Conservation (phyloP, 1,140 invertebrate genomes). For the Spodoptera frugiperda region DNA sequence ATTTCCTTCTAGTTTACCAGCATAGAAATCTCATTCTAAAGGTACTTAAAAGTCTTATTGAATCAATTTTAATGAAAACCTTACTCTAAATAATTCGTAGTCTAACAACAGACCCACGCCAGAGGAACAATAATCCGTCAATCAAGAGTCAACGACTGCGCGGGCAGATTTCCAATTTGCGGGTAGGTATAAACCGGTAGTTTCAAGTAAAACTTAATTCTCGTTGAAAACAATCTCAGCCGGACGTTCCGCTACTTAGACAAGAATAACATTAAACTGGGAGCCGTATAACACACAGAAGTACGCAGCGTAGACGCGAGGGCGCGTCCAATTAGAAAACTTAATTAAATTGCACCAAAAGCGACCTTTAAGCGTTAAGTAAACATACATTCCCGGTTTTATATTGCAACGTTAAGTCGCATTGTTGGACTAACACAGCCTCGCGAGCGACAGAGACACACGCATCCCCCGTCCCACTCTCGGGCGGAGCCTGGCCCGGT, state of each 20-base stretch:
- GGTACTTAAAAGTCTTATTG: no score
- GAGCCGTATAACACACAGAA: conserved; percentile 26
- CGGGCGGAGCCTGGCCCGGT: conserved; percentile 67
- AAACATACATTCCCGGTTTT: conserved; percentile 45
- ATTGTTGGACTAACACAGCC: conserved; percentile 39
- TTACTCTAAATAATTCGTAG: no score
- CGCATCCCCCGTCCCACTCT: conserved; percentile 53
- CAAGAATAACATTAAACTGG: conserved; percentile 41
- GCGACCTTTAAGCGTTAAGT: conserved; percentile 41
- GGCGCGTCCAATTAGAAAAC: conserved; percentile 47
- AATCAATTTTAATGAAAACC: no score
- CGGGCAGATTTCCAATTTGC: no score
- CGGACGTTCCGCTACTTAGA: conserved; percentile 53
- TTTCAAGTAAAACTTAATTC: background rate
- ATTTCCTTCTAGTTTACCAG: no score
- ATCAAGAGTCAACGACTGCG: no score
- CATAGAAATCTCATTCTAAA: no score
- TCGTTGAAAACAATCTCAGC: conserved; percentile 23
- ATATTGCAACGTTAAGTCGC: conserved; percentile 18
- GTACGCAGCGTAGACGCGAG: background rate
- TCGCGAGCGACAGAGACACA: conserved; percentile 35
- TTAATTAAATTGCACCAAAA: conserved; percentile 49
- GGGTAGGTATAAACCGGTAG: background rate
- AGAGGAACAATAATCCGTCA: no score
- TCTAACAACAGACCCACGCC: no score